Percentiles rank a stretch among this genome's conserved stretches.
Conservation (phyloP, 2,797 vertebrate genomes). For the Leuciscus waleckii region DNA sequence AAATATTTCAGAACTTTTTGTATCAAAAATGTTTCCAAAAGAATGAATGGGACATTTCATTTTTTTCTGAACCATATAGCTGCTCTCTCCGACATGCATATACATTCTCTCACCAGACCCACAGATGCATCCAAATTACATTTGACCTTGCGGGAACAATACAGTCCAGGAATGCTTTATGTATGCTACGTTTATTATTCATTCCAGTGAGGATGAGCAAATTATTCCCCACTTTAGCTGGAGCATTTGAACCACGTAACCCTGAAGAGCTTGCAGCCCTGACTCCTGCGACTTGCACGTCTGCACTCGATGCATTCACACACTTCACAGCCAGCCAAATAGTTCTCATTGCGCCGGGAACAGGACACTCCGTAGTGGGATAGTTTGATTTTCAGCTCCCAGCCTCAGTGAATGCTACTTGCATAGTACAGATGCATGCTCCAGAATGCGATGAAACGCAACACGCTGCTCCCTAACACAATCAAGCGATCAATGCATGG, state of each 20-base stretch:
- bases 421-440: slow-evolving; percentile 49
- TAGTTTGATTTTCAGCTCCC: slow-evolving; percentile 42
- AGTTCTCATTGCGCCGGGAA: slow-evolving; percentile 32
- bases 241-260: slow-evolving; percentile 14
- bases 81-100: slow-evolving; percentile 7
- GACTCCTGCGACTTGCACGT: not conserved
- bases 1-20: not conserved
- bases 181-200: slow-evolving; percentile 40
- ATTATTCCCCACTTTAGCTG: slow-evolving; percentile 42
- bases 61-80: slow-evolving; percentile 20
- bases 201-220: slow-evolving; percentile 28
- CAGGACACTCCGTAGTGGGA: slow-evolving; percentile 47
- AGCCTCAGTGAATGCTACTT: slow-evolving; percentile 17
- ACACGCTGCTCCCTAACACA: slow-evolving; percentile 34
- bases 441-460: slow-evolving; percentile 39
- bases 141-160: slow-evolving; percentile 36
- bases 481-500: slow-evolving; percentile 41
- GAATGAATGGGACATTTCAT: not conserved
- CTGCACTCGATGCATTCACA: slow-evolving; percentile 34
- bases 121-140: slow-evolving; percentile 18
- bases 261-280: slow-evolving; percentile 26
- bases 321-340: slow-evolving; percentile 39
- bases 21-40: not conserved
- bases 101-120: slow-evolving; percentile 25
- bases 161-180: slow-evolving; percentile 38